Evolutionary conservation across 2,888 invertebrate species (phyloP), one percentile per base, ranked within the genome.

Genomic region (Coenonympha glycerion): DNA sequence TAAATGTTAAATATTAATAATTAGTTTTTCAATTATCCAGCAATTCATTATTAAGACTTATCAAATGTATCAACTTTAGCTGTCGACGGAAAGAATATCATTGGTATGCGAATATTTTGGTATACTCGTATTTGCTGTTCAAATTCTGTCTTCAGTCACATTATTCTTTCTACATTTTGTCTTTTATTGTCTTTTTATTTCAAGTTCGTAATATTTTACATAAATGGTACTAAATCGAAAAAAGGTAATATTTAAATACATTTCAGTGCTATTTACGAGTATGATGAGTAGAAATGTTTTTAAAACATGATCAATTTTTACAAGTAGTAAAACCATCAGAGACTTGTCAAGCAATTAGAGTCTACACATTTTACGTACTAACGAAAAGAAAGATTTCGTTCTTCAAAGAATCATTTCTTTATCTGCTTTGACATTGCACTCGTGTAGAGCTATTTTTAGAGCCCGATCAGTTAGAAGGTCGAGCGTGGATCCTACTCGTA

Each of bases 391-490:
- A 16, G 8, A 3, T n/a, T n/a, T n/a, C n/a, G n/a, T n/a, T n/a
- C n/a, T n/a, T n/a, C n/a, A n/a, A 3, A 2, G 3, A 8, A 16
- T 9, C 5, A 9, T 8, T 6, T 9, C 3, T 39, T 24, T 24
- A 24, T 15, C 15, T 16, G 9, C 24, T 24, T 5, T 15, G 24
- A 39, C 39, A 39, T 39, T 39, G 39, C 22, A 24, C 39, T 39
- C 39, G 45, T 26, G 34, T 46, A 28, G 40, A 44, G 44, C 49
- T 63, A 62, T 61, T 60, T 61, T 58, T 59, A 60, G 58, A 40
- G 19, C 48, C 31, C 30, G 48, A 53, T 53, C 41, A 39, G 4
- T n/a, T 9, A 48, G 48, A 58, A 53, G 59, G 57, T 58, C 55
- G 56, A 39, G 19, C 47, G 46, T 57, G 46, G 56, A 6, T 31